Percentiles rank a stretch among this genome's conserved stretches.
These are phyloP conservation scores for Ichneumoninae sp. DNA, from an alignment of 2,888 invertebrate genomes.

Conservation along the genomic window DNA sequence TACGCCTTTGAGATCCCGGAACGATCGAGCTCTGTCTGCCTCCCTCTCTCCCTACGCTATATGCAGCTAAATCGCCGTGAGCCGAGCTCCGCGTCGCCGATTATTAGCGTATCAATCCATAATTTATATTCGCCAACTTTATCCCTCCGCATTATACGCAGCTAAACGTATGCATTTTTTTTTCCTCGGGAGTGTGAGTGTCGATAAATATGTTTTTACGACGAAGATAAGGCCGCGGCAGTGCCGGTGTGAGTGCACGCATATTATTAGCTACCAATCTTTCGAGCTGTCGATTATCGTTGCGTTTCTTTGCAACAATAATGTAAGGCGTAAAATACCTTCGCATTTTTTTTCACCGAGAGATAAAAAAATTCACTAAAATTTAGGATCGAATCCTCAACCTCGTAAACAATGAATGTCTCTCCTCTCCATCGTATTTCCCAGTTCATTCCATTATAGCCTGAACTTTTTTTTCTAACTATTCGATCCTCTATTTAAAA, in stretches of 20 bases:
- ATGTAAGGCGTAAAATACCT: neutral
- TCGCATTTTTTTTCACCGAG: neutral
- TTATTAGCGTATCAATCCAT: conserved; percentile 53
- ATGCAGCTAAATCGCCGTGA: conserved; percentile 33
- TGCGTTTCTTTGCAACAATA: neutral
- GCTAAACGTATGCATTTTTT: conserved; percentile 16
- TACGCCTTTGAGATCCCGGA: conserved; percentile 53
- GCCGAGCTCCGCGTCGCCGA: conserved; percentile 32
- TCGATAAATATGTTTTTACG: conserved; percentile 43
- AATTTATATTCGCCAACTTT: conserved; percentile 48
- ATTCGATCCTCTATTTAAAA: neutral
- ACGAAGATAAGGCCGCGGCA: neutral
- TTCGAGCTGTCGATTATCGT: neutral
- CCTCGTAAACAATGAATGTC: neutral
- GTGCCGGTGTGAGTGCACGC: neutral
- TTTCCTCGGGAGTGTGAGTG: conserved; percentile 9
- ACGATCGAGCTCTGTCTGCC: conserved; percentile 28
- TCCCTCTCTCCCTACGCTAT: conserved; percentile 1
- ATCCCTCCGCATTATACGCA: conserved; percentile 32
- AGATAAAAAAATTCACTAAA: neutral
- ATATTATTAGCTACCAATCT: conserved; percentile 10
- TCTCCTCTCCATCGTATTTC: neutral
- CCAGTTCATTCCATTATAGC: neutral
- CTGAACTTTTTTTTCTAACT: neutral
- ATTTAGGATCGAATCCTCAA: conserved; percentile 8